Base-by-base conservation (phyloP, 2,888 invertebrate genomes). In the Linnaemya tessellans region DNA sequence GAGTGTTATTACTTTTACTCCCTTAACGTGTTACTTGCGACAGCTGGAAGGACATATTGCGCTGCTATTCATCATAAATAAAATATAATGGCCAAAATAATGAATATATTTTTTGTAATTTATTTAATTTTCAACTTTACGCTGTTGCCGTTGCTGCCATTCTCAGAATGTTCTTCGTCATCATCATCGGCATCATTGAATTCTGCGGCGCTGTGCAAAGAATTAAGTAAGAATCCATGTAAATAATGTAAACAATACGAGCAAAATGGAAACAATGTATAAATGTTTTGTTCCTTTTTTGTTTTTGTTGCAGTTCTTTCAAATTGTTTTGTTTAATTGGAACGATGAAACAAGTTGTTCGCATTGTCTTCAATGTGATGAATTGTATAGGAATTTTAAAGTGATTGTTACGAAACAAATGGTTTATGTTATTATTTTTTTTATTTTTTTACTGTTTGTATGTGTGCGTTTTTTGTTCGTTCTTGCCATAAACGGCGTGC, bases 151-250 rank as follows among this genome's bases (percentile, higher is more conserved):
- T 60, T 18, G 11, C 46, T 71, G 46, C 79, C 82, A 25, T 13
- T 38, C 49, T 25, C 70, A 41, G 73, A 73, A 64, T 49, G 74
- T 75, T 74, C 77, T 13, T 22, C 65, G 43, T 25, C 60, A 25
- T 65, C 54, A 35, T 25, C 60, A 25, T 65, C 54, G 15, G 25
- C 74, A 56, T 41, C 58, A n/a, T 30, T 30, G 54, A 71, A 58
- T 49, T 30, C 71, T 80, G 87, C 51, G 78, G 64, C 9, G 43
- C 73, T 71, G 51, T 90, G 90, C 87, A 90, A 90, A 84, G 90
- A 90, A 86, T 87, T 90, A 86, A 90, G 90, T 90, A 87, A 90
- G 90, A 84, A 68, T 46, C 56, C 1, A 80, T 80, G 71, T 71
- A 54, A 79, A 79, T 43, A 79, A 43, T 80, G 54, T 54, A 56